A percentile compares a stretch with the other conserved stretches of the same genome.
Evolutionary conservation across 2,888 invertebrate species (phyloP).

Genomic region (Drosophila subsilvestris): DNA sequence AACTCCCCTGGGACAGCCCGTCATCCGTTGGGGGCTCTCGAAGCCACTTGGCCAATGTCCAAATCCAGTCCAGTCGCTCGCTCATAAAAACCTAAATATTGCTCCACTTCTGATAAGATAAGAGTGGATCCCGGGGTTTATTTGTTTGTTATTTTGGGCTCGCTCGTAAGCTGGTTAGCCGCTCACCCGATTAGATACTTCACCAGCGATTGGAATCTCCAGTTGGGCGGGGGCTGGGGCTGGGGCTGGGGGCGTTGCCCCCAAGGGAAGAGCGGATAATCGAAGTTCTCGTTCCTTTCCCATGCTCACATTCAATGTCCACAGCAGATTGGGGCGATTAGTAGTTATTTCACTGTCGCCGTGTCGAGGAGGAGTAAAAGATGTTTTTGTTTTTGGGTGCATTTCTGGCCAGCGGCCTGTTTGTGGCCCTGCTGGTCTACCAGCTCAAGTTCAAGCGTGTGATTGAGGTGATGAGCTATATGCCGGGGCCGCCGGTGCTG

Average conservation of each 20-base stretch:
- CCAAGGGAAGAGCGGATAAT: slow-evolving; percentile 10
- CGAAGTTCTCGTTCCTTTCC: not conserved
- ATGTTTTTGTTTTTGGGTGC: slow-evolving; percentile 66
- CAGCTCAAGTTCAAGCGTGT: slow-evolving; percentile 72
- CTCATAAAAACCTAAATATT: slow-evolving; percentile 30
- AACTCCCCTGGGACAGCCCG: not conserved
- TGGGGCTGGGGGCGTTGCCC: not conserved
- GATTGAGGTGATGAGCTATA: slow-evolving; percentile 69
- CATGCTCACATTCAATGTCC: slow-evolving; percentile 7
- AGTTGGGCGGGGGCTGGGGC: not conserved
- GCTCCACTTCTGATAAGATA: slow-evolving; percentile 15
- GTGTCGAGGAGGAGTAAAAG: slow-evolving; percentile 12
- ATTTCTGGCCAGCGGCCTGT: slow-evolving; percentile 48
- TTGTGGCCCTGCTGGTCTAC: slow-evolving; percentile 59
- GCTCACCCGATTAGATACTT: slow-evolving; percentile 18
- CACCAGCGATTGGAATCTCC: slow-evolving; percentile 1
- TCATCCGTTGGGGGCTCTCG: not conserved
- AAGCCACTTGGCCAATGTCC: slow-evolving; percentile 38
- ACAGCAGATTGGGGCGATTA: slow-evolving; percentile 5
- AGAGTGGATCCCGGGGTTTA: slow-evolving; percentile 7
- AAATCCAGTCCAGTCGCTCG: slow-evolving; percentile 3
- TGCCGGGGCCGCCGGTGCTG: slow-evolving; percentile 82
- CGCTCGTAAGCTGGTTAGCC: not conserved
- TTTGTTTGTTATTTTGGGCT: not conserved
- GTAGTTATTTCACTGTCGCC: slow-evolving; percentile 1